A percentile compares a stretch with the other conserved stretches of the same genome.
These are phyloP conservation scores for Holothuria glaberrima DNA, from an alignment of 35 echinoderm and acorn worm species.

Conservation along the genomic window DNA sequence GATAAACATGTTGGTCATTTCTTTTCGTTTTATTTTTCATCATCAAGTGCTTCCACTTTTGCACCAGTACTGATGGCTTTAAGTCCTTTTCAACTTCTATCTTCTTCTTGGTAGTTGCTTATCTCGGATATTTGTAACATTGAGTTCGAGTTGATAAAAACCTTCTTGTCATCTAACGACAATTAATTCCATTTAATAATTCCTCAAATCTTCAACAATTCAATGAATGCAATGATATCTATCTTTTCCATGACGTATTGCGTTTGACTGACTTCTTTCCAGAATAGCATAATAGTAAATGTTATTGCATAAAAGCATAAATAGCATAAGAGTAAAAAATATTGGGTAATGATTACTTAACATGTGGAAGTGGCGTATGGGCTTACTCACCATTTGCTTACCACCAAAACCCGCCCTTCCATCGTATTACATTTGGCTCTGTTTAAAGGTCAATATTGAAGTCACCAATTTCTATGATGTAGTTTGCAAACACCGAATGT, in stretches of 20 bases:
- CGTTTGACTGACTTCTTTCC: background rate
- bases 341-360: background rate
- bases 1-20: background rate
- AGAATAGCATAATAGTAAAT: background rate
- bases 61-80: too few relatives aligned
- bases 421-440: background rate
- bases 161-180: too few relatives aligned
- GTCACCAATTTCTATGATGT: background rate
- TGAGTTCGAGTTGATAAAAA: too few relatives aligned
- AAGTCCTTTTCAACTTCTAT: too few relatives aligned
- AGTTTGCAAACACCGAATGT: too few relatives aligned
- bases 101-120: too few relatives aligned
- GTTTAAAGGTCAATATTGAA: background rate
- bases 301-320: background rate
- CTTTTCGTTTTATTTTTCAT: background rate
- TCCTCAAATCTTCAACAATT: background rate
- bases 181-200: background rate
- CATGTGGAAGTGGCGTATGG: background rate
- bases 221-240: background rate
- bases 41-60: background rate
- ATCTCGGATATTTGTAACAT: too few relatives aligned
- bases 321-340: background rate
- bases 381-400: background rate
- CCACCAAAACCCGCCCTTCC: background rate
- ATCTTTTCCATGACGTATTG: too few relatives aligned